Percentiles rank a stretch among this genome's conserved stretches.
Evolutionary conservation across 2,113 vertebrate species (phyloP).

Genomic region (Pachypanchax playfairii): DNA sequence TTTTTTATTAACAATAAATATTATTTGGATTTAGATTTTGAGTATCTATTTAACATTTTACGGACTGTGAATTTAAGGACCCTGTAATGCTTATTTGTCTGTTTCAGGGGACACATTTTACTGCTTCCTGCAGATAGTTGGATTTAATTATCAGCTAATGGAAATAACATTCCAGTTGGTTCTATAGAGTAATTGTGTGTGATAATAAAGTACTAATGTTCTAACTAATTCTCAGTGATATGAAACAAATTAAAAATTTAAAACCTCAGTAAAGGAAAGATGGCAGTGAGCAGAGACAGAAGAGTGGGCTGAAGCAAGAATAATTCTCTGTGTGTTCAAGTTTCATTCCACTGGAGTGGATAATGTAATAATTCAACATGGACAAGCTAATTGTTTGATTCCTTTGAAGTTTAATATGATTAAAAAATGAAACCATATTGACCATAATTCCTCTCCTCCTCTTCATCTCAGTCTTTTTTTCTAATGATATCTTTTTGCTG

Average conservation of each 20-base stretch:
- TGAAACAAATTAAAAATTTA: background rate
- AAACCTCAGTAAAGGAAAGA: background rate
- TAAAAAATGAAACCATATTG: conserved; percentile 43
- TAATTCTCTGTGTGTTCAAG: background rate
- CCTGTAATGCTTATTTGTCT: no score
- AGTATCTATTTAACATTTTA: no score
- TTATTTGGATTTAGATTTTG: no score
- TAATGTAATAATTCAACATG: conserved; percentile 41
- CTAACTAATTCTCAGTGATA: background rate
- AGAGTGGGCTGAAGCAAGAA: background rate
- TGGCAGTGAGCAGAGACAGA: background rate
- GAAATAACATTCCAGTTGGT: background rate
- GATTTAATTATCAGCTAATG: background rate
- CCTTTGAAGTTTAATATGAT: conserved; percentile 56
- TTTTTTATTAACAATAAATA: no score
- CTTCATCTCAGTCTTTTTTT: background rate
- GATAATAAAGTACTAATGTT: no score
- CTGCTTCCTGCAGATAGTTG: background rate
- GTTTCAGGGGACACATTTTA: background rate
- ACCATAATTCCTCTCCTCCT: conserved; percentile 9
- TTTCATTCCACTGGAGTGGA: background rate
- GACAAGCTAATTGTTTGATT: conserved; percentile 37
- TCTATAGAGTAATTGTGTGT: background rate
- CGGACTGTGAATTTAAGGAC: no score
- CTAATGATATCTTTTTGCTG: background rate